Evolutionary conservation across 2,797 vertebrate genomes (phyloP).

Genomic region (Acanthopagrus latus): DNA sequence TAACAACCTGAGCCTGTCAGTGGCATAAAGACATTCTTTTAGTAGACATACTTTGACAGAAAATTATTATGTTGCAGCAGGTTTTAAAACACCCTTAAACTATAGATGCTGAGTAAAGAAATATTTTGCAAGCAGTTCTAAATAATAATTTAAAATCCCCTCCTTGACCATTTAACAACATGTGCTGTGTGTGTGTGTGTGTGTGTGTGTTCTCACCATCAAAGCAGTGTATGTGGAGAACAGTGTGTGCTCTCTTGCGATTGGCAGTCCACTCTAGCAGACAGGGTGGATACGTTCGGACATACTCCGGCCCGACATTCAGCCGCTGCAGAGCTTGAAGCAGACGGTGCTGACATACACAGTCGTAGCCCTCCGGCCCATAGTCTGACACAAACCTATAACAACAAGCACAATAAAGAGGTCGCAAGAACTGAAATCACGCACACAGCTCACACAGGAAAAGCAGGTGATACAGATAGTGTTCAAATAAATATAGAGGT

Average conservation of each 20-base stretch:
- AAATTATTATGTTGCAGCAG: too few relatives aligned
- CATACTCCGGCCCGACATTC: slow-evolving; percentile 74
- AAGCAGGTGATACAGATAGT: background rate
- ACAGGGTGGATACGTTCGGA: slow-evolving; percentile 89
- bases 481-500: background rate
- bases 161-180: background rate
- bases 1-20: too few relatives aligned
- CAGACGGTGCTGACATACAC: slow-evolving; percentile 93
- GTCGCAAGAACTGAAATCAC: background rate
- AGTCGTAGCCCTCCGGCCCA: slow-evolving; percentile 89
- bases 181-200: slow-evolving; percentile 3
- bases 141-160: background rate
- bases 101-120: background rate
- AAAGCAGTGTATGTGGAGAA: slow-evolving; percentile 90
- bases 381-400: slow-evolving; percentile 93
- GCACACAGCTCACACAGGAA: background rate
- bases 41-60: too few relatives aligned
- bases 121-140: background rate
- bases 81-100: background rate
- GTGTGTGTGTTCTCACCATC: slow-evolving; percentile 83
- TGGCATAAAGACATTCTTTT: too few relatives aligned
- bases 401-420: slow-evolving; percentile 1
- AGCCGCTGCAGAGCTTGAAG: slow-evolving; percentile 89
- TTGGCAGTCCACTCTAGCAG: slow-evolving; percentile 93
- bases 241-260: slow-evolving; percentile 90